phyloP scores from a whole-genome alignment of 1,140 invertebrate genomes.

The Oedothorax gibbosus region DNA sequence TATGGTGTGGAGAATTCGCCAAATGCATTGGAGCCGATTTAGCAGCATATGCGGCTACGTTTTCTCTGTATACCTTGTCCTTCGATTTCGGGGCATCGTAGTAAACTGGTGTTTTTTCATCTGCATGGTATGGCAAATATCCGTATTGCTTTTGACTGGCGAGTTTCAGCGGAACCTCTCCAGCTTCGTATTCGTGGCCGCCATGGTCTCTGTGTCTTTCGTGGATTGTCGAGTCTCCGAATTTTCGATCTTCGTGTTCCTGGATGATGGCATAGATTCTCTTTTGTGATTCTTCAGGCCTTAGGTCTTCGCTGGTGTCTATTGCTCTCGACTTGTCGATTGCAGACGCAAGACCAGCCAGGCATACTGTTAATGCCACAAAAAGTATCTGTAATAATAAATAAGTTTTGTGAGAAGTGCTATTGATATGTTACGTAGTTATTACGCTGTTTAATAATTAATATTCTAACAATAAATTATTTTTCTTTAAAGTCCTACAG shows the following conservation, averaged over 20 bases:
- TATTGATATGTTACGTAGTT: not conserved
- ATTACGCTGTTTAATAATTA: not conserved
- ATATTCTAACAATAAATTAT: not conserved
- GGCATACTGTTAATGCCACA: not conserved
- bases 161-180: slow-evolving; percentile 18
- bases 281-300: slow-evolving; percentile 9
- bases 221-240: not conserved
- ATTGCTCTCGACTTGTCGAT: not conserved
- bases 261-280: slow-evolving; percentile 34
- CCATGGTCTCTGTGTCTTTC: slow-evolving; percentile 14
- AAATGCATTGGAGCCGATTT: not conserved
- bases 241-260: slow-evolving; percentile 25
- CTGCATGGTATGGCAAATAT: slow-evolving; percentile 1
- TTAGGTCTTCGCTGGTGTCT: not conserved
- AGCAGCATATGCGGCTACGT: slow-evolving; percentile 37
- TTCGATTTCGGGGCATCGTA: not conserved
- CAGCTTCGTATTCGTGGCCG: slow-evolving; percentile 43
- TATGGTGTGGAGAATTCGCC: not conserved
- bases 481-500: not conserved
- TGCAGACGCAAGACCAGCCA: not conserved
- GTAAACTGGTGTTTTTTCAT: slow-evolving; percentile 15
- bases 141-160: slow-evolving; percentile 1
- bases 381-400: slow-evolving; percentile 6
- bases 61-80: slow-evolving; percentile 39
- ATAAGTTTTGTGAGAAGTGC: not conserved